Evolutionary conservation across 2,888 invertebrate species (phyloP).

Genomic region (Linyphia triangularis): DNA sequence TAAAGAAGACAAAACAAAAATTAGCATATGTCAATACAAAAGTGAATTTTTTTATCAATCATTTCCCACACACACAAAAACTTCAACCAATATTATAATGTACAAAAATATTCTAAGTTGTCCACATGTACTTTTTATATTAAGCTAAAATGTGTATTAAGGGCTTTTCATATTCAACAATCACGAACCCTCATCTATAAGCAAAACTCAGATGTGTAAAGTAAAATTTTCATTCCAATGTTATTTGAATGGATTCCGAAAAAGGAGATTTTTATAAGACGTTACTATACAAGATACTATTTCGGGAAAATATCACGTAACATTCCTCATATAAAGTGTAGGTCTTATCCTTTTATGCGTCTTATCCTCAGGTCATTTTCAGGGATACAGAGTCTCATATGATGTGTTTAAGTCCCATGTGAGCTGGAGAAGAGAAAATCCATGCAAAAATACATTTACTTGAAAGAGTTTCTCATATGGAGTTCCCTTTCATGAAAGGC

Average conservation of each 20-base stretch:
- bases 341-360: conserved; percentile 18
- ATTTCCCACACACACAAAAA: too few species aligned
- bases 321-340: background rate
- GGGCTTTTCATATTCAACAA: background rate
- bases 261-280: background rate
- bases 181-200: background rate
- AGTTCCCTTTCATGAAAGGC: conserved; percentile 24
- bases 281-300: background rate
- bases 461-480: conserved; percentile 30
- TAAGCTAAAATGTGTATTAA: background rate
- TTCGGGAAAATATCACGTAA: background rate
- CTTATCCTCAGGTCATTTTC: conserved; percentile 24
- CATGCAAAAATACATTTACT: conserved; percentile 47
- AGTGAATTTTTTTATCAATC: too few species aligned
- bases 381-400: background rate
- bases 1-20: too few species aligned
- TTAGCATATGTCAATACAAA: too few species aligned
- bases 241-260: background rate
- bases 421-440: conserved; percentile 17
- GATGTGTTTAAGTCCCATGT: conserved; percentile 25
- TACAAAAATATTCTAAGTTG: too few species aligned
- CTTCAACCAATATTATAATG: too few species aligned
- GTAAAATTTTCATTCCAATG: background rate
- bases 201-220: background rate
- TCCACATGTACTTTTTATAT: too few species aligned